phyloP scores from a whole-genome alignment of 2,888 invertebrate genomes.

The Ganaspis brasiliensis region DNA sequence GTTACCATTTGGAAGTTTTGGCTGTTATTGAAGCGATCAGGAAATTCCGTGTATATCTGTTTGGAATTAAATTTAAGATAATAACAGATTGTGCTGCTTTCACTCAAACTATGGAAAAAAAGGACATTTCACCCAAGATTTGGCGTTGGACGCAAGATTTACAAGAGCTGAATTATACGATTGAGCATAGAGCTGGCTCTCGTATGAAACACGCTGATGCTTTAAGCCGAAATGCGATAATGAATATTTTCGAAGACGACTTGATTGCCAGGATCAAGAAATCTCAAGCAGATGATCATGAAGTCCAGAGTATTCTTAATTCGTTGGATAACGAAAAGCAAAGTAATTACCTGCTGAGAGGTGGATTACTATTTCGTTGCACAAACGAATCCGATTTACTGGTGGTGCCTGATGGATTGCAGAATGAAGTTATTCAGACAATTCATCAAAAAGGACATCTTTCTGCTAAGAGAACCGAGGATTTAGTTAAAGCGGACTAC shows the following conservation, averaged over 20 bases:
- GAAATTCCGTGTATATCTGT: constrained; percentile 18
- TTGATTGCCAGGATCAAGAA: constrained; percentile 2
- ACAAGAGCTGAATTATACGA: not conserved
- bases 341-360: not conserved
- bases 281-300: not conserved
- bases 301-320: not conserved
- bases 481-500: not conserved
- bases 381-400: constrained; percentile 4
- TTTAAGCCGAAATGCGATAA: constrained; percentile 1
- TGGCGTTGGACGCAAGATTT: not conserved
- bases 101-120: constrained; percentile 9
- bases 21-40: constrained; percentile 3
- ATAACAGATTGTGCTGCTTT: constrained; percentile 45
- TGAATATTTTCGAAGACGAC: constrained; percentile 18
- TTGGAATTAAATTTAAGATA: constrained; percentile 45
- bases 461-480: not conserved
- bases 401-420: not conserved
- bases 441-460: constrained; percentile 4
- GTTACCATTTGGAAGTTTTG: constrained; percentile 60
- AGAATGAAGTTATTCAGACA: constrained; percentile 1
- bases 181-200: not conserved
- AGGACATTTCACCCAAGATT: not conserved
- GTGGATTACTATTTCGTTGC: not conserved
- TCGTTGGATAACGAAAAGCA: not conserved
- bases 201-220: constrained; percentile 17